Evolutionary conservation across 1,140 invertebrate genomes (phyloP).

Genomic region (Caerostris extrusa): DNA sequence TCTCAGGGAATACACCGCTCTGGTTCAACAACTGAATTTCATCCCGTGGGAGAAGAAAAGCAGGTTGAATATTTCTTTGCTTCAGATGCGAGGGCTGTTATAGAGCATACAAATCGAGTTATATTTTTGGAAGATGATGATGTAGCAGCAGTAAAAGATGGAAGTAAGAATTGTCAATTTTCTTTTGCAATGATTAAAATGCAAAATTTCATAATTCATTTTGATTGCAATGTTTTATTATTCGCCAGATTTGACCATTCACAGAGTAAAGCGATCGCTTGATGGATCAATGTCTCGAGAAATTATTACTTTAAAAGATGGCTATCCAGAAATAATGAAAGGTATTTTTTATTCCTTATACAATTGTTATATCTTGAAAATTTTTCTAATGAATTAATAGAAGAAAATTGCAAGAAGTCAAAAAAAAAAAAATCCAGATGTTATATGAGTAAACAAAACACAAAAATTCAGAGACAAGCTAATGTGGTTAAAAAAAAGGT

Average conservation of each 20-base stretch:
- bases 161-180: constrained; percentile 81
- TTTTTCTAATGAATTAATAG: background rate
- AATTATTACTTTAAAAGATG: constrained; percentile 98
- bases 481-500: too few species aligned
- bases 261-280: constrained; percentile 91
- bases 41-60: constrained; percentile 92
- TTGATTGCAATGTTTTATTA: too few species aligned
- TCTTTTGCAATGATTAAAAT: background rate
- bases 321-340: constrained; percentile 99
- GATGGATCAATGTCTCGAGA: constrained; percentile 93
- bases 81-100: constrained; percentile 97
- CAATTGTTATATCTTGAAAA: background rate
- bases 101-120: constrained; percentile 99
- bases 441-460: too few species aligned
- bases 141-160: constrained; percentile 87
- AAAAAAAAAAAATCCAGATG: too few species aligned
- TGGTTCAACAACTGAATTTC: constrained; percentile 90
- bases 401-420: too few species aligned
- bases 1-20: constrained; percentile 78
- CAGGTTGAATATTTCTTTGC: constrained; percentile 99
- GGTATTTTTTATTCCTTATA: constrained; percentile 81
- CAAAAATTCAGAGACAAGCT: too few species aligned
- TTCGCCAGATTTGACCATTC: constrained; percentile 90
- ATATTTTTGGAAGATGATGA: constrained; percentile 92
- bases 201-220: background rate